These are phyloP conservation scores for Zoanthus gigantus DNA, from an alignment of 92 coral and sea anemone species.

Conservation along the genomic window DNA sequence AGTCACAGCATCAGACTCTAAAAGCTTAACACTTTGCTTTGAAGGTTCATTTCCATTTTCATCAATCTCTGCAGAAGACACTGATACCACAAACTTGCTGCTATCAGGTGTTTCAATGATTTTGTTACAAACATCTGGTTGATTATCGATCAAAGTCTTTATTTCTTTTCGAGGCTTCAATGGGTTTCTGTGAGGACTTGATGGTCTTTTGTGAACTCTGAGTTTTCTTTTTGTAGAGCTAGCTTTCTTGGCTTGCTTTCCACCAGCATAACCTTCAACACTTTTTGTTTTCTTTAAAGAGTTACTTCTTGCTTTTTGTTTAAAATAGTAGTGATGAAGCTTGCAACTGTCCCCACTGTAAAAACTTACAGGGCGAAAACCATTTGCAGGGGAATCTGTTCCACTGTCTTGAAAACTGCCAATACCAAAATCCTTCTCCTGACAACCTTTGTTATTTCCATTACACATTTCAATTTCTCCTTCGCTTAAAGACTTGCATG, in stretches of 20 bases:
- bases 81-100: neutral
- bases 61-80: neutral
- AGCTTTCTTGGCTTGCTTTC: neutral
- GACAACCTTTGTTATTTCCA: neutral
- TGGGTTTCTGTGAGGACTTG: neutral
- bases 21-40: neutral
- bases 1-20: neutral
- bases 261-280: slow-evolving; percentile 17
- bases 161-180: slow-evolving; percentile 2
- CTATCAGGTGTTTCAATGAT: neutral
- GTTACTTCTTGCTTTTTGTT: neutral
- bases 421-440: slow-evolving; percentile 6
- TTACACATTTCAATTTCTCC: neutral
- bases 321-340: neutral
- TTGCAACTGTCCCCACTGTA: slow-evolving; percentile 19
- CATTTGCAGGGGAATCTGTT: neutral
- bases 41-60: slow-evolving; percentile 12
- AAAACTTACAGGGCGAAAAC: slow-evolving; percentile 29
- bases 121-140: neutral
- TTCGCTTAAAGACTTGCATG: neutral
- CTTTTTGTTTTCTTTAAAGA: slow-evolving; percentile 1
- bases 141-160: neutral
- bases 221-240: slow-evolving; percentile 15
- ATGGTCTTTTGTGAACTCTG: neutral
- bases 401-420: neutral